Evolutionary conservation across 2,888 invertebrate species (phyloP), one percentile per base, ranked within the genome.

Genomic region (Tridacna gigas): DNA sequence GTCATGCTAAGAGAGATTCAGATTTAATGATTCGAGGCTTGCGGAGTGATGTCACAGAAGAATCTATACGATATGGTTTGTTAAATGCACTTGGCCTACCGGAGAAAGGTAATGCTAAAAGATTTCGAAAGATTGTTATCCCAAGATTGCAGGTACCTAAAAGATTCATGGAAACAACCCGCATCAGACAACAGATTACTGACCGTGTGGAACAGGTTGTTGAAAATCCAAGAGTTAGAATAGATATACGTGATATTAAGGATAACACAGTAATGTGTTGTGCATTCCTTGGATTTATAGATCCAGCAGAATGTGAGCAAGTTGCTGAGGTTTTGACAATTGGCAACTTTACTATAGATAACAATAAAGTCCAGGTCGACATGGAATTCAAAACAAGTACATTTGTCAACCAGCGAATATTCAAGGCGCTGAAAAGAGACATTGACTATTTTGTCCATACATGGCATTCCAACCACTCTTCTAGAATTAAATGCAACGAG

Each of bases 221-320:
- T 22, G 26, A 71, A 0, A 25, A 45, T n/a, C 80, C 81, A 1
- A 63, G 61, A 20, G 90, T 86, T 61, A 56, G 65, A 48, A 60
- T 91, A 9, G 69, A 80, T 28, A n/a, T 91, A 3, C 69, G 51
- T 25, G 74, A 84, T 0, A 74, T 67, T 37, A 82, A 83, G 71
- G 73, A 79, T 56, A 67, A 86, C 22, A 82, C 88, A 15, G 86
- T 79, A 15, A 80, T 65, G 13, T 88, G 83, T 28, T 22, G 76
- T 4, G 92, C 89, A 12, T 89, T 86, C 77, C 86, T 90, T 9
- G 65, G 79, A 0, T 91, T 91, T 65, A 74, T 71, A n/a, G 82
- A 90, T 51, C 84, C 90, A 12, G 82, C 89, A 9, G 83, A 87
- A 67, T 91, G 91, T 25, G 56, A 86, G 51, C 48, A 28, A 18